phyloP scores from a whole-genome alignment of 1,140 invertebrate species.

The Penaeus chinensis region DNA sequence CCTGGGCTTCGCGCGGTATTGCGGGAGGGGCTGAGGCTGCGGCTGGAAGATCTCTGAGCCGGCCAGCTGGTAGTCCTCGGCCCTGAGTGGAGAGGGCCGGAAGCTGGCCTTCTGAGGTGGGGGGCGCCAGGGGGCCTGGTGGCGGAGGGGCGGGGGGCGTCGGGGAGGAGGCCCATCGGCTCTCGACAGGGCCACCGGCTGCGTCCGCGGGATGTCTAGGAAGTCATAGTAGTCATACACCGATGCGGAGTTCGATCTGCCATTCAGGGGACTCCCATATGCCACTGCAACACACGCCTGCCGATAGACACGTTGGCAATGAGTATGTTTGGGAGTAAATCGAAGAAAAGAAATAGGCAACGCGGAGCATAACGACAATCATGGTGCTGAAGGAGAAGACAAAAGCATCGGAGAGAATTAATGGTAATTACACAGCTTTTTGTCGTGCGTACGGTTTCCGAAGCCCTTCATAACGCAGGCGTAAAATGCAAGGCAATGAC shows the following conservation, averaged over 20 bases:
- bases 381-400: no score
- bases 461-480: no score
- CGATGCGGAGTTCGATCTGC: neutral
- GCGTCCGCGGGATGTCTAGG: constrained; percentile 27
- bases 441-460: no score
- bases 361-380: no score
- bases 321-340: no score
- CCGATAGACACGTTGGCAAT: neutral
- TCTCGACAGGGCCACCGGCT: neutral
- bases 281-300: constrained; percentile 12
- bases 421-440: no score
- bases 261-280: no score
- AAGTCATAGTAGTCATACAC: constrained; percentile 49
- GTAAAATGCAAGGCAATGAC: no score
- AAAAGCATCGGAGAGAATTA: no score
- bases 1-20: neutral
- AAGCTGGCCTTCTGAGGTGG: neutral
- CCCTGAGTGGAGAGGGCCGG: neutral
- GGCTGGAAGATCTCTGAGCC: neutral
- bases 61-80: neutral
- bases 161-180: neutral
- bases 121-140: neutral
- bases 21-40: neutral
- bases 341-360: no score
- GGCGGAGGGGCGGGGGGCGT: neutral